Percentiles rank a stretch among this genome's conserved stretches.
Conservation (phyloP, 2,797 vertebrate species). For the Apogon hyalosoma region DNA sequence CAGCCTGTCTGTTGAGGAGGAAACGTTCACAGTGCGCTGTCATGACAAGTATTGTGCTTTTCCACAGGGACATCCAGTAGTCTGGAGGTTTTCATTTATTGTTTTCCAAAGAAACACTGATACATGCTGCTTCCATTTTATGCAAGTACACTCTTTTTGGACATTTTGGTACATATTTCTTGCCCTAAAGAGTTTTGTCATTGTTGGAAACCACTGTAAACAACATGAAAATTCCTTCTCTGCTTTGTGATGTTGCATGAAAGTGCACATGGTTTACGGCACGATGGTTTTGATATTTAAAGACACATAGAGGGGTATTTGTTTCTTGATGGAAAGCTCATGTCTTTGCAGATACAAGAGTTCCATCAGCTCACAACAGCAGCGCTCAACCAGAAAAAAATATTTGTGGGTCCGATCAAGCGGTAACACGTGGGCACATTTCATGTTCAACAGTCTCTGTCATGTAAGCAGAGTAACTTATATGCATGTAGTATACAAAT, state of each 20-base stretch:
- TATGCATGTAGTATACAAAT: no score
- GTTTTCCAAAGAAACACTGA: no score
- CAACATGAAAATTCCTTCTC: not conserved
- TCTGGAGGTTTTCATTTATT: not conserved
- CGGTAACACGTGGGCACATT: no score
- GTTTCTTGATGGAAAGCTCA: not conserved
- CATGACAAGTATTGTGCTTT: not conserved
- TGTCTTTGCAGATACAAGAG: not conserved
- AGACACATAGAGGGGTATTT: not conserved
- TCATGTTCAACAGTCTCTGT: no score
- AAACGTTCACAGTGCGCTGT: not conserved
- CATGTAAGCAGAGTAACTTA: no score
- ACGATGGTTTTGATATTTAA: not conserved
- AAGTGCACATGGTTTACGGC: constrained; percentile 1
- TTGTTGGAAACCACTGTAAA: not conserved
- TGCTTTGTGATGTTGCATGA: not conserved
- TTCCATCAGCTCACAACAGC: not conserved
- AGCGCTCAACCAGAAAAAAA: not conserved
- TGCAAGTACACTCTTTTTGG: not conserved
- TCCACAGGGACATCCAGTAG: not conserved
- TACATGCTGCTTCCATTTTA: not conserved
- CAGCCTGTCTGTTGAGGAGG: not conserved
- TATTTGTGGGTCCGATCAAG: no score
- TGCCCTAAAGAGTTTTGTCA: not conserved
- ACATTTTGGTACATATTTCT: no score